Conservation (phyloP, 2,888 invertebrate genomes). For the Syrista parreyssii region DNA sequence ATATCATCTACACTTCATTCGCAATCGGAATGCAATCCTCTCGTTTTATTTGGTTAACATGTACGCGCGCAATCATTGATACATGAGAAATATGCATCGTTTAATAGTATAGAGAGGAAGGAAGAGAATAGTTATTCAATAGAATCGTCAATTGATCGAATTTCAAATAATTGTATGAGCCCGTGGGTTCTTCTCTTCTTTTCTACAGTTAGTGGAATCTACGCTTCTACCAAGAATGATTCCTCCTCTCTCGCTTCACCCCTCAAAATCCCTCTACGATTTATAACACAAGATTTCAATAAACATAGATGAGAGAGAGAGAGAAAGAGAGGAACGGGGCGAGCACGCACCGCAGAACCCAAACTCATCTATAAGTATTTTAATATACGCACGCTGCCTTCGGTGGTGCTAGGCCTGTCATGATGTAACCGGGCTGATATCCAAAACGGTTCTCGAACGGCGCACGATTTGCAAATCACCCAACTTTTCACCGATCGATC, state of each 20-base stretch:
- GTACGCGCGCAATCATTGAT: not conserved
- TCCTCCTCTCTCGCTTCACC: not conserved
- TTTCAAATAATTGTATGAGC: not conserved
- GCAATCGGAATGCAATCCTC: constrained; percentile 33
- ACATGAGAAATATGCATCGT: not conserved
- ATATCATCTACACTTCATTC: constrained; percentile 9
- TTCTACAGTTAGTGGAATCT: not conserved
- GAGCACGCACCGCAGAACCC: not conserved
- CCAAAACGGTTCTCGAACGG: constrained; percentile 11
- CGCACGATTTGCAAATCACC: constrained; percentile 3
- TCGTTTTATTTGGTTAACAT: constrained; percentile 15
- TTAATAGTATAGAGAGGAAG: not conserved
- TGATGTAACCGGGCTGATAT: constrained; percentile 40
- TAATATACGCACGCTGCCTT: constrained; percentile 49
- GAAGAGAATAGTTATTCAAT: not conserved
- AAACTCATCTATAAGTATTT: not conserved
- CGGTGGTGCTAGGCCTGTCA: constrained; percentile 43
- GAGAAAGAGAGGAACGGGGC: not conserved
- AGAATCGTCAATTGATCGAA: not conserved
- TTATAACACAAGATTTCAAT: constrained; percentile 21
- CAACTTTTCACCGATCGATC: not conserved
- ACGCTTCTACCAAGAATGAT: not conserved
- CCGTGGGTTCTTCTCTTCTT: not conserved
- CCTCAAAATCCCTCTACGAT: not conserved
- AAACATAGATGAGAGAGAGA: constrained; percentile 19